Base-by-base conservation (phyloP, 2,888 invertebrate species). In the Steinernema carpocapsae region DNA sequence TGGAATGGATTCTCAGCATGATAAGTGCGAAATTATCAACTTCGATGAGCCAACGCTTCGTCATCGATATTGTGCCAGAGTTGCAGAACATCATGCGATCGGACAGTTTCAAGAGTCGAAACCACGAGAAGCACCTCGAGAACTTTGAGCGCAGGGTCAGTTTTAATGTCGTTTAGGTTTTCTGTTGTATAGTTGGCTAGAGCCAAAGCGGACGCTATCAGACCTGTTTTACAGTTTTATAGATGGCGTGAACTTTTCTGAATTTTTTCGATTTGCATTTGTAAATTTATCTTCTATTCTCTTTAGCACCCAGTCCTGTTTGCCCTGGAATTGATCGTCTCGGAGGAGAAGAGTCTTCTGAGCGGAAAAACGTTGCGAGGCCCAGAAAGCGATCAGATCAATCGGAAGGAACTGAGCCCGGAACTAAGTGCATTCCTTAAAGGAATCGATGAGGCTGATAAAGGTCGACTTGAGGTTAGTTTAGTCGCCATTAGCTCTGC, bases 1-100 rank as follows among this genome's bases (percentile, higher is more conserved):
- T 87, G 19, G 85, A 87, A 46, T 87, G 87, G 87, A 77, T 87
- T 42, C 76, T 87, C 19, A 80, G 81, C 45, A 84, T 86, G 84
- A 83, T 87, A 17, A 78, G 77, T 45, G 83, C 83, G 17, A 80
- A 78, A 59, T 74, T 87, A 26, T 76, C 81, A 6, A 79, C 82
- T 10, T 80, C 84, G 12, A 84, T 77, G 74, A 73, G 78, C 14
- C 84, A 87, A 71, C 77, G 84, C 12, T 83, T 83, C 72, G 73
- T 83, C 19, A 74, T 83, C 43, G 83, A 83, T 73, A 83, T 83
- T 43, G 82, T 83, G 51, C 84, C 83, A 10, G 83, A 80, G 24
- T 70, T 83, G 46, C 73, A 72, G 37, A 78, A 78, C n/a, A 77
- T 83, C 32, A 52, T 83, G 43, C 71, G 76, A 14, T 72, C 83